Evolutionary conservation across 2,113 vertebrate species (phyloP), one percentile per base, ranked within the genome.

Genomic region (Toxotes jaculatrix): DNA sequence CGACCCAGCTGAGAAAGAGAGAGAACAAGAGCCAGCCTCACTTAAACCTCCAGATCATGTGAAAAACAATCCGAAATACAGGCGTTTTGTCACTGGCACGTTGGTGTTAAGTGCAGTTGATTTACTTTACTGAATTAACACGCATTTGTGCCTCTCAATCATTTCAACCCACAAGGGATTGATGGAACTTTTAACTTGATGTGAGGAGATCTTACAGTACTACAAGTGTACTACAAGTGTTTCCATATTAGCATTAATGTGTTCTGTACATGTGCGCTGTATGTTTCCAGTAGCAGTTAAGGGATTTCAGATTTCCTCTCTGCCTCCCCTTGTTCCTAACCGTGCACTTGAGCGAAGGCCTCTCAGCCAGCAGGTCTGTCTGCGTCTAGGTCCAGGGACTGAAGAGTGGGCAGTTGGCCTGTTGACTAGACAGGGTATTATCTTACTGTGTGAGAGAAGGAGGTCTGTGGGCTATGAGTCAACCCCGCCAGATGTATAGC

Each of bases 391-490:
- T 16, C 55, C 57, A 38, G 42, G 40, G 78, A 74, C 47, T 57
- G 68, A 80, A 62, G 69, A 86, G 69, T 63, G 77, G 87, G 83
- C 78, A 83, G 87, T 84, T 82, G 87, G 83, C 82, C 87, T 92
- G 91, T 75, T 88, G 86, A 90, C 80, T 75, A 76, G 56, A 27
- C 65, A 43, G 66, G 62, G 82, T 93, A 90, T 93, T 87, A 87
- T 89, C 93, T 93, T 93, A 89, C 92, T 84, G 85, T 85, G 80
- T 84, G 69, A 59, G 76, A 79, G 76, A 71, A 63, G 68, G 77
- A 64, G 74, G 66, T 77, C 80, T 84, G 75, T 59, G 80, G 73
- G 78, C 68, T 73, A 75, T 90, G 86, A 90, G 72, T 89, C 85
- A 80, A 56, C 31, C 31, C 56, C 19, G 59, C 77, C 49, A 64